Base-by-base conservation (phyloP, 2,888 invertebrate genomes). In the Sesamia inferens region DNA sequence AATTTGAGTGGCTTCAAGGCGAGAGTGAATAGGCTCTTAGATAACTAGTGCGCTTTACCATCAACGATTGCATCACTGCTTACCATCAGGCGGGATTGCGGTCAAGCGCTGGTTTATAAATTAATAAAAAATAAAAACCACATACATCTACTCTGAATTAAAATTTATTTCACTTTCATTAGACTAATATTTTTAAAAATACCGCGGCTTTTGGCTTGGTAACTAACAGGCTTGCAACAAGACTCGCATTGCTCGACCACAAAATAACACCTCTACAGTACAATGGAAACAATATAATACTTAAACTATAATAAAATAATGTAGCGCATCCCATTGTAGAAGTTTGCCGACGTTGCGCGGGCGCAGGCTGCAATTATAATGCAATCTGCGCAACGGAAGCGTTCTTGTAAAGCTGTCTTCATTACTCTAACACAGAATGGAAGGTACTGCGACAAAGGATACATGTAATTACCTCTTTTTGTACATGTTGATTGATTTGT, bases 331-430 rank as follows among this genome's bases (percentile, higher is more conserved):
- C 54, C 75, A 87, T 83, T 81, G 86, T 81, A 73, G 71, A 71
- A 71, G 83, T 74, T 85, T 76, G 71, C 68, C 73, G 70, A 68
- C 71, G 75, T 74, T 77, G 80, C 76, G 74, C 83, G 48, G 19
- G 69, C 78, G 78, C 78, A 75, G 62, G 39, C 31, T 51, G 78
- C 82, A 86, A 86, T 86, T 90, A 89, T 82, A 89, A 85, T 71
- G 86, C 86, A 87, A 88, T 90, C 81, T 83, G 74, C 51, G 68
- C 73, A 86, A 83, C 85, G 89, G 89, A 90, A 89, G 84, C 77
- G 66, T 67, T 80, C 76, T 79, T 82, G 84, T 84, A 73, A 78
- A 75, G 70, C 69, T 74, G 81, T 83, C 78, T 90, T 88, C 79
- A 87, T 85, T 81, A 81, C 70, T 14, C 39, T 61, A 64, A 57